Evolutionary conservation across 2,888 invertebrate genomes (phyloP).

Genomic region (Eubasilissa splendida): DNA sequence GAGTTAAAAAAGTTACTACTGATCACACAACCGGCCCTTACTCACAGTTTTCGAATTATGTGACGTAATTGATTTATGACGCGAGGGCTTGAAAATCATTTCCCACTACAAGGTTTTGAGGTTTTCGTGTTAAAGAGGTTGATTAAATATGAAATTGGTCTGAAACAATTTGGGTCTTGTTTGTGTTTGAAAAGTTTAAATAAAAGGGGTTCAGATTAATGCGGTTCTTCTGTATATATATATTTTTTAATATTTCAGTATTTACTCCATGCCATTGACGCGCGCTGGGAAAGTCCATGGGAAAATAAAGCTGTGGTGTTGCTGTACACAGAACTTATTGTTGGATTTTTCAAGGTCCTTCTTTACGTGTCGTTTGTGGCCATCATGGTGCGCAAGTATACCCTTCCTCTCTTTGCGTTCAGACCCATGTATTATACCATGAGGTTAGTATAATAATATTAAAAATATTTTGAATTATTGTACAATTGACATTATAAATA

Average conservation of each 20-base stretch:
- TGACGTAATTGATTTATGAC: too few relatives aligned
- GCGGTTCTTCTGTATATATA: too few relatives aligned
- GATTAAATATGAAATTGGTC: too few relatives aligned
- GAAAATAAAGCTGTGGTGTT: conserved; percentile 99
- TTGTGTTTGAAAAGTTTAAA: too few relatives aligned
- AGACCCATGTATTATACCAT: conserved; percentile 99
- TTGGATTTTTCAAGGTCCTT: conserved; percentile 89
- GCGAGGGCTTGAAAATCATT: too few relatives aligned
- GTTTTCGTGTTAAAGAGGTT: too few relatives aligned
- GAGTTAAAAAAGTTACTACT: too few relatives aligned
- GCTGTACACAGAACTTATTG: conserved; percentile 95
- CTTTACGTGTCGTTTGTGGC: conserved; percentile 94
- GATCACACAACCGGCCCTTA: too few relatives aligned
- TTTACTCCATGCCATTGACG: conserved; percentile 85
- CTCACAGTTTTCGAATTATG: too few relatives aligned
- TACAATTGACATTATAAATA: not conserved
- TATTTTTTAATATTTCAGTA: conserved; percentile 62
- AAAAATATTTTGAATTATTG: not conserved
- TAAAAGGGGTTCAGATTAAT: too few relatives aligned
- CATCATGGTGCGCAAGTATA: conserved; percentile 97
- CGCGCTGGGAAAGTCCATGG: conserved; percentile 97
- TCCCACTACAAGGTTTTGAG: too few relatives aligned
- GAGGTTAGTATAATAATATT: conserved; percentile 72
- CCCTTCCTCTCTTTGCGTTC: conserved; percentile 97
- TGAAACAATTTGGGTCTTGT: too few relatives aligned